These are phyloP conservation scores for Diplosoma virens DNA, from an alignment of 23 tunicate genomes.

Conservation along the genomic window DNA sequence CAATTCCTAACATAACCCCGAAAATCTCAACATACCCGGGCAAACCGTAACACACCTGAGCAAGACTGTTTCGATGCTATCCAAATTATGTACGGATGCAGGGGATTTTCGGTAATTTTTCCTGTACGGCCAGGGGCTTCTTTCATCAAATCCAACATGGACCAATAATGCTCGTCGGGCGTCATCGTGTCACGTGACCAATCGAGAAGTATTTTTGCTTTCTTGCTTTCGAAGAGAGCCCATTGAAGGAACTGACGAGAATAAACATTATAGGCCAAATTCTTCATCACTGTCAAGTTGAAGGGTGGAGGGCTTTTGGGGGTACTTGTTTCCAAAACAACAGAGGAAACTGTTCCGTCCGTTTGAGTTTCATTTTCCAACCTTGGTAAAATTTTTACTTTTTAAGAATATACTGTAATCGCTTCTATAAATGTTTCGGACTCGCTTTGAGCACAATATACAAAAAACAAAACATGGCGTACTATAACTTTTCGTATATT, in stretches of 20 bases:
- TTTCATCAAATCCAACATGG: conserved; percentile 35
- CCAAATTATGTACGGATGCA: background rate
- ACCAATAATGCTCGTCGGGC: conserved; percentile 81
- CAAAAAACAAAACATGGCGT: too few relatives aligned
- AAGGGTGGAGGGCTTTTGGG: conserved; percentile 44
- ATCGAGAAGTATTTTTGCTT: conserved; percentile 44
- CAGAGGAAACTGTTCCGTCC: conserved; percentile 15
- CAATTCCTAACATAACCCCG: too few relatives aligned
- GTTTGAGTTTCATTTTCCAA: conserved; percentile 10
- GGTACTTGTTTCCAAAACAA: conserved; percentile 20
- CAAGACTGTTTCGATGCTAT: too few relatives aligned
- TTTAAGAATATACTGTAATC: too few relatives aligned
- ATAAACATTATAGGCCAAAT: conserved; percentile 62
- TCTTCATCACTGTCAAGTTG: conserved; percentile 61
- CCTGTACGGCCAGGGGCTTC: conserved; percentile 44
- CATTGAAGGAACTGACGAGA: conserved; percentile 53
- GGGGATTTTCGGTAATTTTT: background rate
- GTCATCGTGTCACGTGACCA: conserved; percentile 67
- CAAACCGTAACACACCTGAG: too few relatives aligned
- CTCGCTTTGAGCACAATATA: too few relatives aligned
- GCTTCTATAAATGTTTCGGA: too few relatives aligned
- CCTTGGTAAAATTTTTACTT: too few relatives aligned
- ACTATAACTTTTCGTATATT: too few relatives aligned
- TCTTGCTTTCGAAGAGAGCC: conserved; percentile 42
- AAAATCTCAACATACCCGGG: too few relatives aligned